Evolutionary conservation across 1,140 invertebrate species (phyloP).

Genomic region (Calosoma granatense): DNA sequence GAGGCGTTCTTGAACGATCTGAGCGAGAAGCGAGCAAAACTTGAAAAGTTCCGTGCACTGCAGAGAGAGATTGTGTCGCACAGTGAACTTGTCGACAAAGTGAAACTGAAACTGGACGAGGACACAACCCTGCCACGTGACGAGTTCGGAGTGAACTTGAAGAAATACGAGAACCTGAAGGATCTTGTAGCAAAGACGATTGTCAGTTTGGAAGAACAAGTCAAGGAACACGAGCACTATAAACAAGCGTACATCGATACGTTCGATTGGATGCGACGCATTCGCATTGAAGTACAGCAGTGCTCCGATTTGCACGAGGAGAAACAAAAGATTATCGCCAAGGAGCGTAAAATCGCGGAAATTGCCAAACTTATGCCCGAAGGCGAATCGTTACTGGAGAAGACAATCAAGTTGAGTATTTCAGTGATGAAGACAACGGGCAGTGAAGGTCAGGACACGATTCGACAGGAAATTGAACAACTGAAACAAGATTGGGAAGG

Average conservation of each 20-base stretch:
- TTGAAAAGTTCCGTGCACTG: slow-evolving; percentile 73
- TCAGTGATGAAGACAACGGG: slow-evolving; percentile 71
- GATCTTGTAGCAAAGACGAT: slow-evolving; percentile 53
- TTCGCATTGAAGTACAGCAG: slow-evolving; percentile 73
- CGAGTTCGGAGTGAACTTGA: slow-evolving; percentile 58
- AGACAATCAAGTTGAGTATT: slow-evolving; percentile 64
- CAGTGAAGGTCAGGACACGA: slow-evolving; percentile 72
- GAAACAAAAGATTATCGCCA: slow-evolving; percentile 60
- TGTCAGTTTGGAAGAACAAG: slow-evolving; percentile 63
- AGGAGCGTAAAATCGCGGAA: slow-evolving; percentile 59
- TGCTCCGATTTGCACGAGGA: slow-evolving; percentile 76
- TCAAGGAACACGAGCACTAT: slow-evolving; percentile 79
- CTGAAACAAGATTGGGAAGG: slow-evolving; percentile 80
- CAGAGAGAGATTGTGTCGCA: slow-evolving; percentile 68
- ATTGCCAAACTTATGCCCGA: slow-evolving; percentile 55
- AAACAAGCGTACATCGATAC: slow-evolving; percentile 70
- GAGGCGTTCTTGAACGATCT: slow-evolving; percentile 69
- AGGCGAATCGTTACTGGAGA: slow-evolving; percentile 62
- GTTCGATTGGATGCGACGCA: slow-evolving; percentile 78
- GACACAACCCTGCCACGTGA: slow-evolving; percentile 52
- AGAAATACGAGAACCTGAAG: slow-evolving; percentile 59
- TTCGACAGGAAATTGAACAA: slow-evolving; percentile 75
- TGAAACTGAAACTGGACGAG: slow-evolving; percentile 54
- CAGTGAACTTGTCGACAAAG: slow-evolving; percentile 59
- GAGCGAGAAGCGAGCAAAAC: slow-evolving; percentile 76